These are phyloP conservation scores for Melieria picta DNA, from an alignment of 2,888 invertebrate species.

Conservation along the genomic window DNA sequence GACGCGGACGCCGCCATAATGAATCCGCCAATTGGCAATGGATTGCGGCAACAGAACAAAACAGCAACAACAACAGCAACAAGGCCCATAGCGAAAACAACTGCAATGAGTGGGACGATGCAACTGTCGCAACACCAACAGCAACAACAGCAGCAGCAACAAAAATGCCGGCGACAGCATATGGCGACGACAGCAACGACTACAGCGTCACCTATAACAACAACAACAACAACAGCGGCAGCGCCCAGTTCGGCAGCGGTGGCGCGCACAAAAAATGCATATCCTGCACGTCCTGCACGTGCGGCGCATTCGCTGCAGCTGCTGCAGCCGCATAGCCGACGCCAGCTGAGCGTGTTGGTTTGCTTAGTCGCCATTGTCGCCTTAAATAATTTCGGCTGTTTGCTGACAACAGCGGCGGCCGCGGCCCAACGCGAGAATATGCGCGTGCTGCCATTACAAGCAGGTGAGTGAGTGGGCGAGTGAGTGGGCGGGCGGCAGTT, in stretches of 20 bases:
- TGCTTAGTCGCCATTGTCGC: constrained; percentile 55
- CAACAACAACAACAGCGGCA: constrained; percentile 44
- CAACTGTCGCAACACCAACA: constrained; percentile 43
- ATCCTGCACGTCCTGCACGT: not conserved
- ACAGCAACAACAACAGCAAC: constrained; percentile 39
- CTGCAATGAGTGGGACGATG: constrained; percentile 25
- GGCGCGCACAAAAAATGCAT: constrained; percentile 19
- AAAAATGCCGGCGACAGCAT: constrained; percentile 21
- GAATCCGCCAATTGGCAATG: constrained; percentile 64
- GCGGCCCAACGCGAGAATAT: constrained; percentile 51
- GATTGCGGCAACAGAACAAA: constrained; percentile 58
- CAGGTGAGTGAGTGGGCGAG: constrained; percentile 52
- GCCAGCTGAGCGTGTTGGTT: constrained; percentile 53
- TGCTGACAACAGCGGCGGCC: constrained; percentile 51
- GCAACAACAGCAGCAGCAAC: constrained; percentile 37
- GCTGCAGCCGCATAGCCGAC: constrained; percentile 23
- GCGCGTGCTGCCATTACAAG: constrained; percentile 56
- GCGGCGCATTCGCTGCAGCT: constrained; percentile 28
- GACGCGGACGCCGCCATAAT: constrained; percentile 43
- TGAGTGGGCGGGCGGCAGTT: not conserved
- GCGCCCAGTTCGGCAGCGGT: constrained; percentile 21
- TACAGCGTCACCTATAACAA: constrained; percentile 40
- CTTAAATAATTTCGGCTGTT: constrained; percentile 57
- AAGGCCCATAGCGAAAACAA: constrained; percentile 18
- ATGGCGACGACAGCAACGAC: constrained; percentile 22